phyloP scores from a whole-genome alignment of 2,113 vertebrate species.

The Apodemus speciosus region DNA sequence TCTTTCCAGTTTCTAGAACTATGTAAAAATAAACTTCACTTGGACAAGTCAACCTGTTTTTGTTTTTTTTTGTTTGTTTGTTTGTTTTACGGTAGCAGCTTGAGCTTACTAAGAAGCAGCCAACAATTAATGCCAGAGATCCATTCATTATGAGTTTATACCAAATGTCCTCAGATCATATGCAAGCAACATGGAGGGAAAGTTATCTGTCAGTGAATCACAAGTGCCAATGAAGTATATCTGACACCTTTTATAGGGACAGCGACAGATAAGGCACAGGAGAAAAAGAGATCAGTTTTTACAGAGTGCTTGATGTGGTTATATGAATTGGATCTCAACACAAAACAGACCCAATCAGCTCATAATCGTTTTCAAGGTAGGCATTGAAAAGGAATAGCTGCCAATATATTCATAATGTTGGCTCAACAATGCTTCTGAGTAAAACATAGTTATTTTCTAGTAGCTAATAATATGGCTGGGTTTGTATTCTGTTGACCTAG shows the following conservation, averaged over 20 bases:
- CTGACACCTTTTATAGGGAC: conserved; percentile 7
- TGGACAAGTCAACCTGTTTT: not conserved
- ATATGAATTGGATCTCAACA: not conserved
- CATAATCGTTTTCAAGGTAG: not conserved
- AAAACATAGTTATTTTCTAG: not conserved
- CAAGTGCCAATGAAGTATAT: not conserved
- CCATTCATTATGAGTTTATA: not conserved
- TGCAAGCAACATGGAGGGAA: not conserved
- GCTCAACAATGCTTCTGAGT: not conserved
- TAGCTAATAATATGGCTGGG: not conserved
- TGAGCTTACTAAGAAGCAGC: not conserved
- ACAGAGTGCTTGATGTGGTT: not conserved
- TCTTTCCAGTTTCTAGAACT: not conserved
- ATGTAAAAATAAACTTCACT: not conserved
- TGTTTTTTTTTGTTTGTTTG: not conserved
- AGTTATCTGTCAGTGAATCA: conserved; percentile 21
- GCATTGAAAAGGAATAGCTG: not conserved
- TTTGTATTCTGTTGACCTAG: conserved; percentile 13
- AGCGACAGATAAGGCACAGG: not conserved
- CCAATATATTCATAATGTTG: conserved; percentile 5
- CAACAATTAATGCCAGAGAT: conserved; percentile 28
- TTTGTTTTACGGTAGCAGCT: not conserved
- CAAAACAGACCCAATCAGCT: not conserved
- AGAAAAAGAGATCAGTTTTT: not conserved
- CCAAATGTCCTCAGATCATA: conserved; percentile 37